A percentile compares a stretch with the other conserved stretches of the same genome.
These are phyloP conservation scores for Sorex fumeus DNA, from an alignment of 2,113 vertebrate species.

Conservation along the genomic window DNA sequence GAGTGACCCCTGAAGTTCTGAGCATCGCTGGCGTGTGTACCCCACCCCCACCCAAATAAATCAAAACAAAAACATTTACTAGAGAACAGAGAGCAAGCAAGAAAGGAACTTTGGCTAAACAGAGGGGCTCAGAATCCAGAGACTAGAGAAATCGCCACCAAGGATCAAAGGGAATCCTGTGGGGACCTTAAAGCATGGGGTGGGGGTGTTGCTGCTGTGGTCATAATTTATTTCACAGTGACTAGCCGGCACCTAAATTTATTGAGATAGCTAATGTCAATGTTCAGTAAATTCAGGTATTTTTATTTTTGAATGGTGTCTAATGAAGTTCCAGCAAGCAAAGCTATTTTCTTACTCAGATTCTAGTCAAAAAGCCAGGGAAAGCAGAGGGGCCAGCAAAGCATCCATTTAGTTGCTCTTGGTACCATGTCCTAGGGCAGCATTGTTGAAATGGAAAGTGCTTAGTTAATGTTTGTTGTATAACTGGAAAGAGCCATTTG, in stretches of 20 bases:
- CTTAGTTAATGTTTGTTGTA: not conserved
- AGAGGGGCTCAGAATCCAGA: not conserved
- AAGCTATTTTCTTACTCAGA: constrained; percentile 21
- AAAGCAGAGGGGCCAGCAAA: not conserved
- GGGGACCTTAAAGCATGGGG: not conserved
- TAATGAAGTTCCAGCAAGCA: not conserved
- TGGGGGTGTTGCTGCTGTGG: not conserved
- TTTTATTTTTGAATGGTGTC: not conserved
- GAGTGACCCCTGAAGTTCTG: too few species aligned
- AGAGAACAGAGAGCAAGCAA: not conserved
- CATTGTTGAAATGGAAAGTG: not conserved
- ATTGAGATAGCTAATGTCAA: not conserved
- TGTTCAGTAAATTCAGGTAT: not conserved
- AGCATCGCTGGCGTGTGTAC: too few species aligned
- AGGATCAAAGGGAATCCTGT: not conserved
- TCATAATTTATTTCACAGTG: not conserved
- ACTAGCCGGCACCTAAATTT: not conserved
- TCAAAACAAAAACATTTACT: not conserved
- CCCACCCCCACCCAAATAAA: too few species aligned
- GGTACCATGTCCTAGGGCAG: not conserved
- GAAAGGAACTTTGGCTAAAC: not conserved
- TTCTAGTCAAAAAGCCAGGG: not conserved
- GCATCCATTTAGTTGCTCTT: not conserved
- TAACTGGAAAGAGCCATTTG: not conserved
- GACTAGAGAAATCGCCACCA: not conserved